A percentile compares a stretch with the other conserved stretches of the same genome.
Evolutionary conservation across 2,797 vertebrate species (phyloP).

Genomic region (Gymnoscopelus microlampas): DNA sequence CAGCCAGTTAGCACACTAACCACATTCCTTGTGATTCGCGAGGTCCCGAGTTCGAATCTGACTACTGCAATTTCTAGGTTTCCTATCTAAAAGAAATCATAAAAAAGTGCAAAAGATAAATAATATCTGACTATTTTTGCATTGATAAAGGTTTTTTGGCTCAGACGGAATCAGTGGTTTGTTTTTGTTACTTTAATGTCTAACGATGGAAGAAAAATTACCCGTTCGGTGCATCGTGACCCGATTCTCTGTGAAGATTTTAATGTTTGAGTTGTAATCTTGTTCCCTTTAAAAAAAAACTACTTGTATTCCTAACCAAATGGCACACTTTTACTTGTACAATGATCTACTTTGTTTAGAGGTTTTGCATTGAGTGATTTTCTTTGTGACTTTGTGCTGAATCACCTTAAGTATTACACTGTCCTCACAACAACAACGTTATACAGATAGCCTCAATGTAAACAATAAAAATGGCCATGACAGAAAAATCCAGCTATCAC

Average conservation of each 20-base stretch:
- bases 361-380: slow-evolving; percentile 15
- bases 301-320: slow-evolving; percentile 9
- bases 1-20: no score
- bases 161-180: slow-evolving; percentile 7
- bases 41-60: no score
- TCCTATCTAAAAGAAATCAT: no score
- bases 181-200: slow-evolving; percentile 28
- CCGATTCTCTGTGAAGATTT: slow-evolving; percentile 7
- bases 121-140: background rate
- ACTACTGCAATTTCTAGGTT: no score
- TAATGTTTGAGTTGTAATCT: slow-evolving; percentile 8
- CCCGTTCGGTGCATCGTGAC: slow-evolving; percentile 3
- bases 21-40: no score
- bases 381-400: slow-evolving; percentile 11
- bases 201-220: slow-evolving; percentile 34
- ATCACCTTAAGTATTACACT: slow-evolving; percentile 10
- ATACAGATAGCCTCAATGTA: slow-evolving; percentile 41
- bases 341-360: slow-evolving; percentile 17
- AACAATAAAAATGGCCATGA: slow-evolving; percentile 57
- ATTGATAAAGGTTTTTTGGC: slow-evolving; percentile 8
- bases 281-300: slow-evolving; percentile 6
- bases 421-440: background rate
- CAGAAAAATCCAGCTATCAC: slow-evolving; percentile 33
- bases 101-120: no score
- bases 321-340: background rate